A percentile compares a stretch with the other conserved stretches of the same genome.
Evolutionary conservation across 1,140 invertebrate genomes (phyloP).

Genomic region (Trypoxylus dichotomus): DNA sequence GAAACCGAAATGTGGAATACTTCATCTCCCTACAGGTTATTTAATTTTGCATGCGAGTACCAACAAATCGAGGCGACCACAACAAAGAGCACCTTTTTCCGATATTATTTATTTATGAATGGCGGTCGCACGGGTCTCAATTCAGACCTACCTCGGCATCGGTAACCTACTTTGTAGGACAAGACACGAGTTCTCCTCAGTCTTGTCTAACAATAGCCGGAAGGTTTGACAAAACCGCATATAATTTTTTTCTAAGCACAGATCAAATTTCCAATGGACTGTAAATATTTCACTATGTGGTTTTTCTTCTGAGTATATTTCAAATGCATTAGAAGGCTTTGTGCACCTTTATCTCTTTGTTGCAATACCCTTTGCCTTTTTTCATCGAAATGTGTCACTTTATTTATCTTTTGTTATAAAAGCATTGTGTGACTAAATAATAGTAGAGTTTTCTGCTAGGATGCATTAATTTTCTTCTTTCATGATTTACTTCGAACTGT

Average conservation of each 20-base stretch:
- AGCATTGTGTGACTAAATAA: neutral
- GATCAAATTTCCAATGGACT: constrained; percentile 41
- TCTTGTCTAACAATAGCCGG: constrained; percentile 34
- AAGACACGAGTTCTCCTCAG: constrained; percentile 5
- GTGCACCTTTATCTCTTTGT: constrained; percentile 13
- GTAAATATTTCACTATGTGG: constrained; percentile 33
- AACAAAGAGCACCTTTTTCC: constrained; percentile 24
- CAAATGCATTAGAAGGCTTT: constrained; percentile 29
- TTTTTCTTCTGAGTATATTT: constrained; percentile 27
- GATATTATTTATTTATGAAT: constrained; percentile 38
- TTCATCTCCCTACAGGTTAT: neutral
- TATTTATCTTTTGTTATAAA: neutral
- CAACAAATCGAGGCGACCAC: neutral
- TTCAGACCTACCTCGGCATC: neutral
- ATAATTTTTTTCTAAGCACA: constrained; percentile 39
- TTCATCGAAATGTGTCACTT: neutral
- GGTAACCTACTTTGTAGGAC: constrained; percentile 14
- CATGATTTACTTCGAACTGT: neutral
- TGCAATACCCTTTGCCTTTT: neutral
- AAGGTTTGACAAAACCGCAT: constrained; percentile 43
- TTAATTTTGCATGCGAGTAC: neutral
- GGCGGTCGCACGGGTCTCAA: constrained; percentile 35
- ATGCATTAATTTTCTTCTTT: neutral
- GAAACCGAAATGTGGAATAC: neutral
- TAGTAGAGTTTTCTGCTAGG: neutral